These are phyloP conservation scores for Pogoniulus pusillus DNA, from an alignment of 2,797 vertebrate species.

Conservation along the genomic window DNA sequence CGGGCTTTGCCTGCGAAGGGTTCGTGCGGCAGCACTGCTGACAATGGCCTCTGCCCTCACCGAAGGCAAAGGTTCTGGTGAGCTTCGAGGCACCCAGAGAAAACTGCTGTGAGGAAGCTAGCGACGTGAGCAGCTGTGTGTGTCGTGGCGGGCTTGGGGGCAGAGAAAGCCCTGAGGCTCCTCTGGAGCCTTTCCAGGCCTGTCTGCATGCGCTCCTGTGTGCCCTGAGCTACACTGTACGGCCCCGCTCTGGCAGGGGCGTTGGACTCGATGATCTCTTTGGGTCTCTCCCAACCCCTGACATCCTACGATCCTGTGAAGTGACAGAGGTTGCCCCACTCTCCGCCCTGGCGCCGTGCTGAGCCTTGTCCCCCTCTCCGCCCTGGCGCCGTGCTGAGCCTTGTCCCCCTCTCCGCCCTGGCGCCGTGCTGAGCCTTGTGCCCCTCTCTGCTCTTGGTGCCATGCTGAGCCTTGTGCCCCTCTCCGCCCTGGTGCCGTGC, in stretches of 20 bases:
- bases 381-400: not conserved
- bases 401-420: not conserved
- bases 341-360: not conserved
- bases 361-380: no score
- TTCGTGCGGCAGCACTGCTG: not conserved
- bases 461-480: no score
- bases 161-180: not conserved
- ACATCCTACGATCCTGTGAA: no score
- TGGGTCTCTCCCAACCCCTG: no score
- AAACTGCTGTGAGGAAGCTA: not conserved
- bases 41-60: not conserved
- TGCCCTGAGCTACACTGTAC: no score
- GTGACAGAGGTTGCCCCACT: no score
- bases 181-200: no score
- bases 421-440: not conserved
- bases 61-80: not conserved
- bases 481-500: not conserved
- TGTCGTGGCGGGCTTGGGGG: not conserved
- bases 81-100: not conserved
- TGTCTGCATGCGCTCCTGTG: no score
- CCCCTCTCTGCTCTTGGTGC: no score
- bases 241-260: no score
- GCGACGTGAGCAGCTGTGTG: not conserved
- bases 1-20: not conserved
- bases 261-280: no score